These are phyloP conservation scores for Sylvietta virens DNA, from an alignment of 2,113 vertebrate genomes.

Conservation along the genomic window DNA sequence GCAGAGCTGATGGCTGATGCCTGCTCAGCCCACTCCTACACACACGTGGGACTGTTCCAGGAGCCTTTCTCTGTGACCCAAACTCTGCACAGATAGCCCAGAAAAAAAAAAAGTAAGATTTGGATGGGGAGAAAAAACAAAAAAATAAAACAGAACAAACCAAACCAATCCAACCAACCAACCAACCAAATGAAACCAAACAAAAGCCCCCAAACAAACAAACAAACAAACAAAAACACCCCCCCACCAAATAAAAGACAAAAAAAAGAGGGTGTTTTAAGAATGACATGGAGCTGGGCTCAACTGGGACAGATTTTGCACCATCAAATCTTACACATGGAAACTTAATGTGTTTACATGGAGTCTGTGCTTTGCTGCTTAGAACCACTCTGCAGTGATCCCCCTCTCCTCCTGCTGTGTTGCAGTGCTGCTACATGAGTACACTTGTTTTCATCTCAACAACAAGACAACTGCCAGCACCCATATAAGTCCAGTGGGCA, in stretches of 20 bases:
- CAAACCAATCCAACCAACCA: not conserved
- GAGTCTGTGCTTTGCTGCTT: not conserved
- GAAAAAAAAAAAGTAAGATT: not conserved
- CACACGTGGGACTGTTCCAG: not conserved
- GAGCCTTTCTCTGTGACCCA: not conserved
- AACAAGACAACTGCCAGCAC: not conserved
- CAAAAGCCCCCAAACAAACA: not conserved
- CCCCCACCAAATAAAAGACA: not conserved
- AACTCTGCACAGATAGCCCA: not conserved
- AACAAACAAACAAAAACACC: not conserved
- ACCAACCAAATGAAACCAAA: not conserved
- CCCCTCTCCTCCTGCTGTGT: not conserved
- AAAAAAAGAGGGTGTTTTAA: not conserved
- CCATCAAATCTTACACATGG: not conserved
- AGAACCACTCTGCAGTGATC: not conserved
- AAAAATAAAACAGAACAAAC: not conserved
- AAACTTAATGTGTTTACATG: not conserved
- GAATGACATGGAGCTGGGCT: not conserved
- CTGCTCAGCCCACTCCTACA: not conserved
- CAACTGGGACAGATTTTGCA: not conserved
- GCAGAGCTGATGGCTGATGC: not conserved
- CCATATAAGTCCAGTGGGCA: not conserved
- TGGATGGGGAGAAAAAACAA: fast-evolving
- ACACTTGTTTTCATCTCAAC: fast-evolving
- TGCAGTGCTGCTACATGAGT: too few species aligned